Evolutionary conservation across 2,113 vertebrate species (phyloP), one percentile per base, ranked within the genome.

Genomic region (Petrocephalus zakoni): DNA sequence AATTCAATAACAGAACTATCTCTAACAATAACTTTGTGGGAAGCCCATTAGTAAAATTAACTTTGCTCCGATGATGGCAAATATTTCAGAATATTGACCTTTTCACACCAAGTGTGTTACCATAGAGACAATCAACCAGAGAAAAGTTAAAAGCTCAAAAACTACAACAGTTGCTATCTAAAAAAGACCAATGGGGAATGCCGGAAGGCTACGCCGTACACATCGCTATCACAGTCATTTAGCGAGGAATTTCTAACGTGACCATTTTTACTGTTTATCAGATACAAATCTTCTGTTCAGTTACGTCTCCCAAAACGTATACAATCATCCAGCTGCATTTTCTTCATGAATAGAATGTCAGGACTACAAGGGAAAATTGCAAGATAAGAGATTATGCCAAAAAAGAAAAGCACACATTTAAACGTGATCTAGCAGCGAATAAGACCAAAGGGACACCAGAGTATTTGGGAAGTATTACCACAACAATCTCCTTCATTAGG

Each of bases 41-140:
- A 93, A 92, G 93, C 88, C 89, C 81, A 94, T 93, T 92, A 94
- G 90, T 92, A 91, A 92, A 87, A 92, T 91, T 94, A 95, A 94
- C 93, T 94, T 95, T 94, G 95, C 93, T 91, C 93, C 94, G 94
- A 92, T 94, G 93, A 94, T 93, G 92, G 92, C 85, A 93, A 92
- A 92, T 91, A 92, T 93, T 93, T 94, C 92, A 89, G 42, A 92
- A 93, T 95, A 96, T 96, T 95, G 93, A 95, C 93, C 93, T 95
- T 95, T 94, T 92, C 93, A 94, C 95, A 94, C 94, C 95, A 95
- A 95, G 91, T 95, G 95, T 90, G 93, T 93, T 93, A 91, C 92
- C 92, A 94, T 95, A 93, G 92, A 94, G 94, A 93, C 93, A 92
- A 85, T 93, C 92, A 89, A 89, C 88, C 90, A 90, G 90, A 93